Evolutionary conservation across 2,888 invertebrate species (phyloP), one percentile per base, ranked within the genome.

Genomic region (Auanema sp.): DNA sequence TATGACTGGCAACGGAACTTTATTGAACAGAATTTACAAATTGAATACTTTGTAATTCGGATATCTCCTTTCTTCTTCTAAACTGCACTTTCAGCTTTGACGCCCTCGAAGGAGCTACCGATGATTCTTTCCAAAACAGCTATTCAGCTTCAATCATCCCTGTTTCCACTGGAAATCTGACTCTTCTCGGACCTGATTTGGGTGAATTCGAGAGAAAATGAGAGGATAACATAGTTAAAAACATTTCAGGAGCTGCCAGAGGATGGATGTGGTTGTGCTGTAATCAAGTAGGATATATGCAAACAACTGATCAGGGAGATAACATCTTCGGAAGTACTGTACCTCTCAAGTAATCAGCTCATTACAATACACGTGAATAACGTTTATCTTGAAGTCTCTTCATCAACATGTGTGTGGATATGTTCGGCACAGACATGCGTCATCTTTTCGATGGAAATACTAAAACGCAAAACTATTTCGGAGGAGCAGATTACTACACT

Each of bases 211-310:
- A 58, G 58, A 58, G 16, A 21, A 24, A 16, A 33, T 47, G 18
- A 42, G 33, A 24, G 12, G 23, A 53, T 12, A 53, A 53, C 10
- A 23, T 2, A 16, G 52, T 10, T 2, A 51, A 51, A 3, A n/a
- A 21, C 16, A 4, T 57, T 60, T 43, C 47, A 68, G 71, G 62
- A 0, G 65, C 71, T n/a, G 63, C 64, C 16, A 61, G 72, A 42
- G 74, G 74, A 18, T 76, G 76, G 76, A 74, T 71, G 74, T 76
- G 76, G 79, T 60, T 79, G 55, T 75, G 76, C 52, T 79, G 79
- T 60, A 79, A 79, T 24, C 74, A 77, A 49, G 60, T 78, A 23
- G 79, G 79, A 43, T 77, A 60, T 51, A 65, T 78, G 23, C 79
- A 79, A 58, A 77, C 78, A 1, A 79, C 79, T 11, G 73, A 75